phyloP scores from a whole-genome alignment of 2,113 vertebrate genomes.

The Cheirogaleus medius region DNA sequence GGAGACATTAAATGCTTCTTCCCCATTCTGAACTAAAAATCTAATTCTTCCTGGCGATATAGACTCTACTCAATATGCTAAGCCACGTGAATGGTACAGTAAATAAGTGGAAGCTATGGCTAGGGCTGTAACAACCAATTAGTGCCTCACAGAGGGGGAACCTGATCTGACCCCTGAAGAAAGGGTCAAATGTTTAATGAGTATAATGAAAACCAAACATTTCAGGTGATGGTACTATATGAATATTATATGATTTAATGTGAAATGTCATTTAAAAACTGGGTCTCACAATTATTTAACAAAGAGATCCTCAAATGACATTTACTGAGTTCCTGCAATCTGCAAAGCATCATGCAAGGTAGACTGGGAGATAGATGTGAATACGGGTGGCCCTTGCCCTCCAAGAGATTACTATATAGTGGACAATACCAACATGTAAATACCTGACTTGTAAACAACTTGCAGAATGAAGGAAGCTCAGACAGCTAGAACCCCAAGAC shows the following conservation, averaged over 20 bases:
- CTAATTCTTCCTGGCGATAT: not conserved
- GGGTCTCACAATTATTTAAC: not conserved
- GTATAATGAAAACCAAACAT: not conserved
- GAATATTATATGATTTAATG: not conserved
- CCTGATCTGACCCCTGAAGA: not conserved
- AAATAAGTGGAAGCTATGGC: not conserved
- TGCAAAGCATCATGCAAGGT: not conserved
- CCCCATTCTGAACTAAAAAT: not conserved
- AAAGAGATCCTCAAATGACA: not conserved
- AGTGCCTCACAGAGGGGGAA: not conserved
- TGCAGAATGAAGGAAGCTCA: not conserved
- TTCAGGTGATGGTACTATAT: not conserved
- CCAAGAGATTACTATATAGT: accelerated
- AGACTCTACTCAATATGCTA: not conserved
- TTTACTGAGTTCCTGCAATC: not conserved
- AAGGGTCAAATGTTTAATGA: not conserved
- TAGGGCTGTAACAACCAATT: not conserved
- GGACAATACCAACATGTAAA: not conserved
- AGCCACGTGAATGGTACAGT: not conserved
- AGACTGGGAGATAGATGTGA: not conserved
- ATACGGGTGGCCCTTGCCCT: not conserved
- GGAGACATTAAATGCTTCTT: not conserved
- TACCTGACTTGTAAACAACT: not conserved
- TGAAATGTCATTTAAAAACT: not conserved
- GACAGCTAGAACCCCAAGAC: not conserved